Evolutionary conservation across 2,797 vertebrate species (phyloP), one percentile per base, ranked within the genome.

Genomic region (Notolabrus celidotus): DNA sequence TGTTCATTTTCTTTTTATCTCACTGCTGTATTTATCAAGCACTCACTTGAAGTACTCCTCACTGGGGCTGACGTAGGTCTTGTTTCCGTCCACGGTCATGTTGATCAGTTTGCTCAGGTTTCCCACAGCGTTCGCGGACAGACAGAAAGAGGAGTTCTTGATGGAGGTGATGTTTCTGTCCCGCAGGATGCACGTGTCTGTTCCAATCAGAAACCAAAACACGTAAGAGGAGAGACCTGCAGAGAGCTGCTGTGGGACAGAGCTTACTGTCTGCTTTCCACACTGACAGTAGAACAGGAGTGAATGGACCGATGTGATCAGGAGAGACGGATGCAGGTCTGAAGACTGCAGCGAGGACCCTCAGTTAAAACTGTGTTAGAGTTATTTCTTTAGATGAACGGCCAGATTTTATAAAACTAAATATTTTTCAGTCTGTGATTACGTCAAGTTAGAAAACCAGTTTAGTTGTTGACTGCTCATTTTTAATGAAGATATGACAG

Each of bases 31-130:
- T 10, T 2, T 11, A 22, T 51, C 8, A 9, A 14, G 41, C 14
- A 90, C 97, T 97, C 94, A 99, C 98, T 99, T 99, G 93, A 99
- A 99, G 77, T 99, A 99, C 71, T 99, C 98, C 90, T 99, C 98
- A 9, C 97, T 99, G 55, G 97, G 97, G 72, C 97, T 99, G 93
- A 97, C 98, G 41, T 98, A 98, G 0, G 95, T 97, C 88, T 97
- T 96, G 90, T 98, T 99, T 54, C 81, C 31, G 4, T 91, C 94
- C 71, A 93, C 82, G 25, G 94, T 96, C 91, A 96, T 94, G 91
- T 96, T 96, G 72, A 97, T 87, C 51, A 98, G 92, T 92, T 94
- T 95, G 2, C 91, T 96, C 89, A 99, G 86, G 91, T 97, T 98
- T 56, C 94, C 94, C 54, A 87, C 68, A 38, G 95, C 92, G 77